Evolutionary conservation across 2,113 vertebrate genomes (phyloP), one percentile per base, ranked within the genome.

Genomic region (Dasypus novemcinctus): DNA sequence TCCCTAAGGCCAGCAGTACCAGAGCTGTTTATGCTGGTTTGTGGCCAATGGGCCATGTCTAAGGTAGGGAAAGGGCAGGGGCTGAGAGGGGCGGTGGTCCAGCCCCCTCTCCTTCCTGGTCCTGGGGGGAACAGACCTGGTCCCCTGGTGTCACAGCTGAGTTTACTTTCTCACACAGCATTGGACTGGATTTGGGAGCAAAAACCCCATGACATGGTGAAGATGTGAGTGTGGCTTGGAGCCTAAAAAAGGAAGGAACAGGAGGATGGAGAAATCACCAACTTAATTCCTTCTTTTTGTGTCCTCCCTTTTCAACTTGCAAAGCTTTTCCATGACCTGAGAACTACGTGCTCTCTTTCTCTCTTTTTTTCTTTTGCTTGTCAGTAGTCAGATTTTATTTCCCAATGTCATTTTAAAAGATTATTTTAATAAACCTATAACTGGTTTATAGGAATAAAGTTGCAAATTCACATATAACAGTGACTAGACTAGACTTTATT

Each of bases 381-480:
- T 61, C 7, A 6, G 7, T 69, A 12, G 31, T 59, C 36, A 15
- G 59, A 49, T 86, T 92, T 92, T 54, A 85, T 15, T 71, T 85
- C 14, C 41, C 43, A 78, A 52, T 43, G 46, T 78, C 71, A 91
- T 72, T 92, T 75, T 46, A 38, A 4, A 81, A 87, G 38, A 29
- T 84, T 18, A 72, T 93, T 64, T 57, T 59, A 61, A 52, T 68
- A 69, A 78, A 78, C 43, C 80, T 49, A 20, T 71, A 78, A 81
- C 13, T 93, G 10, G 12, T n/a, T n/a, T n/a, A n/a, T n/a, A 87
- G 38, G 38, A 88, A 64, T 87, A 91, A 91, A 91, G 84, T 68
- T 33, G 69, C 38, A 90, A 91, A 91, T 49, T 84, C 20, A 91
- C 33, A 52, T 84, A 15, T 90, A 93, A 61, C 8, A 82, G 29